Evolutionary conservation across 2,888 invertebrate genomes (phyloP), one percentile per base, ranked within the genome.

Genomic region (Cantharis nigra): DNA sequence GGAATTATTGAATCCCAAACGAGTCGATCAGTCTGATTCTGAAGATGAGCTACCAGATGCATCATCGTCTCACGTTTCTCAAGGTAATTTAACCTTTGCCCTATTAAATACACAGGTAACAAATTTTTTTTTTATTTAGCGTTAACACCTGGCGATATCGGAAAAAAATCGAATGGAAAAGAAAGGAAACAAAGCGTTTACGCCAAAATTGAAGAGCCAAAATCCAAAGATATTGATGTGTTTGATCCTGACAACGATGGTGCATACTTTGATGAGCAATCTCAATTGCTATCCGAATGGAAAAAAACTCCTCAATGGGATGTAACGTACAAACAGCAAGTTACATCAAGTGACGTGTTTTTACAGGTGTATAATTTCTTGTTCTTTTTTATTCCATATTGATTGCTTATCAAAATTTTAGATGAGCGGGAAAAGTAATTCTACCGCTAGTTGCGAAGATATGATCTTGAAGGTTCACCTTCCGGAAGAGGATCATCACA

Each of bases 371-470:
- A 80, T 23, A 18, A 26, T 69, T 14, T 69, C n/a, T 26, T 7
- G 4, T 49, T 70, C 30, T 1, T 16, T 23, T 13, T 26, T 5
- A 10, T 9, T n/a, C 9, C n/a, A 20, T 62, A 9, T 10, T 13
- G 10, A 71, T 67, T 64, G 3, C 3, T 20, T 20, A 20, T 28
- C 70, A 78, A 70, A 80, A 78, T 83, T 86, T 72, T 89, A 96
- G 94, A 94, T 97, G 91, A 94, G 95, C 0, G 93, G 93, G 78
- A 96, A 95, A 87, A 95, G 94, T 0, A 92, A 94, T 16, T 90
- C 92, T 2, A 93, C 95, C 0, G 91, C 95, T 3, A 96, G 96
- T 85, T 97, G 97, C 88, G 97, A 98, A 88, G 94, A 96, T 87
- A 92, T 98, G 88, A 90, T 96, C n/a, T 90, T 98, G 23, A 91